Conservation (phyloP, 2,888 invertebrate species). For the Koerneria pararmatus region DNA sequence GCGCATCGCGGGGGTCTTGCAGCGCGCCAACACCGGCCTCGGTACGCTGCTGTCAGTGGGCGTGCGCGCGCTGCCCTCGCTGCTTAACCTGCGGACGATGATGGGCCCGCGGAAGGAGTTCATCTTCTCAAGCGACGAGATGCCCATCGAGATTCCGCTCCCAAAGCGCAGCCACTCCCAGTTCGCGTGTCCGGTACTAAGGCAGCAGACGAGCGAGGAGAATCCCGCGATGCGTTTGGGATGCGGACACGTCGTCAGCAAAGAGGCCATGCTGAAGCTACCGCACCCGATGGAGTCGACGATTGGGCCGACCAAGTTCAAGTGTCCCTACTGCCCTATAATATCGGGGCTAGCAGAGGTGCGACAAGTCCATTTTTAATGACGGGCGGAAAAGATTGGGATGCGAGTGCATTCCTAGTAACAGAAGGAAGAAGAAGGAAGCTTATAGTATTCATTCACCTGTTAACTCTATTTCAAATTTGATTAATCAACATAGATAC, state of each 20-base stretch:
- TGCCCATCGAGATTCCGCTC: conserved; percentile 71
- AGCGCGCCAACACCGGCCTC: too few relatives aligned
- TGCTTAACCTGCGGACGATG: conserved; percentile 74
- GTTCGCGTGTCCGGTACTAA: conserved; percentile 94
- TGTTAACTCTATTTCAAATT: too few relatives aligned
- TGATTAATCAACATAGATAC: too few relatives aligned
- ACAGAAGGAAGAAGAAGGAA: too few relatives aligned
- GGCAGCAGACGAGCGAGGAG: conserved; percentile 88
- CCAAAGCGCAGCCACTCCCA: conserved; percentile 92
- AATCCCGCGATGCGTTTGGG: conserved; percentile 95
- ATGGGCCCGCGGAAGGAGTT: conserved; percentile 65
- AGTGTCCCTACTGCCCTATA: too few relatives aligned
- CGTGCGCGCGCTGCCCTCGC: conserved; percentile 84
- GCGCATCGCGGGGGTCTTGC: too few relatives aligned
- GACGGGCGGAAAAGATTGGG: too few relatives aligned
- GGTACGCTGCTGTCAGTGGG: conserved; percentile 92
- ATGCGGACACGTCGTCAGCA: conserved; percentile 95
- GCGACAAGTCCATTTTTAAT: too few relatives aligned
- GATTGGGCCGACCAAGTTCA: not conserved
- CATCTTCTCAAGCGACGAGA: conserved; percentile 88
- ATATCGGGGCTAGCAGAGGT: too few relatives aligned
- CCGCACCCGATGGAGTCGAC: conserved; percentile 22
- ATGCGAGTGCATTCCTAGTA: too few relatives aligned
- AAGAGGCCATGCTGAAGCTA: conserved; percentile 91
- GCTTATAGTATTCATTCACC: too few relatives aligned